Conservation (phyloP, 2,888 invertebrate species). For the Temnothorax ravouxi region DNA sequence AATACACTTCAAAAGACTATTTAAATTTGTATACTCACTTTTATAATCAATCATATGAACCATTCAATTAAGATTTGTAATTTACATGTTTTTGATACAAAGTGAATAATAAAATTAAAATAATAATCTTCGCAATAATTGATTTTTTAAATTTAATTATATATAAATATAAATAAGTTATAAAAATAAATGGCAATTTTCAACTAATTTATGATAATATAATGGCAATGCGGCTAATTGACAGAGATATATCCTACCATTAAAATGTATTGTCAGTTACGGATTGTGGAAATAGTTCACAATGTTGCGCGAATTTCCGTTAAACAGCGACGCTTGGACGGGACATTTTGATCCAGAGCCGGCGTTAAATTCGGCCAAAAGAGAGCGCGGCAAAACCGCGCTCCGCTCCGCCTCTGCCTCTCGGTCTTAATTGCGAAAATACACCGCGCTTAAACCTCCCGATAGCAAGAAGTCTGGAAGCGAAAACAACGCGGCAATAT, state of each 20-base stretch:
- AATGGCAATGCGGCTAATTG: not conserved
- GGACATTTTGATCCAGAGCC: slow-evolving; percentile 53
- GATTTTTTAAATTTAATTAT: not conserved
- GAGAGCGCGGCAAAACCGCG: slow-evolving; percentile 44
- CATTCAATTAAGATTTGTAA: not conserved
- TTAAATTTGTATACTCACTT: not conserved
- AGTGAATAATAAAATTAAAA: not conserved
- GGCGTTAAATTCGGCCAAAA: slow-evolving; percentile 47
- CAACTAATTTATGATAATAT: not conserved
- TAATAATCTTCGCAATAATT: not conserved
- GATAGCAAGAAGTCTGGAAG: slow-evolving; percentile 60
- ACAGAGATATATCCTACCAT: not conserved
- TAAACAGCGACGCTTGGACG: slow-evolving; percentile 39
- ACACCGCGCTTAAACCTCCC: slow-evolving; percentile 41
- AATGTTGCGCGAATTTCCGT: slow-evolving; percentile 27
- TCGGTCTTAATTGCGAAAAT: slow-evolving; percentile 61
- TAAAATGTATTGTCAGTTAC: slow-evolving; percentile 4
- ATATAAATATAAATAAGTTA: not conserved
- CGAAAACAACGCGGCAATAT: slow-evolving; percentile 62
- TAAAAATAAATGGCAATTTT: not conserved
- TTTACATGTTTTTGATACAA: not conserved
- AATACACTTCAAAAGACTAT: not conserved
- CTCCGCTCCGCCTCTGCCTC: not conserved
- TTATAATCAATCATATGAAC: not conserved
- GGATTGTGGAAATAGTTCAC: not conserved